Evolutionary conservation across 1,140 invertebrate genomes (phyloP), one percentile per base, ranked within the genome.

Genomic region (Colletes latitarsis): DNA sequence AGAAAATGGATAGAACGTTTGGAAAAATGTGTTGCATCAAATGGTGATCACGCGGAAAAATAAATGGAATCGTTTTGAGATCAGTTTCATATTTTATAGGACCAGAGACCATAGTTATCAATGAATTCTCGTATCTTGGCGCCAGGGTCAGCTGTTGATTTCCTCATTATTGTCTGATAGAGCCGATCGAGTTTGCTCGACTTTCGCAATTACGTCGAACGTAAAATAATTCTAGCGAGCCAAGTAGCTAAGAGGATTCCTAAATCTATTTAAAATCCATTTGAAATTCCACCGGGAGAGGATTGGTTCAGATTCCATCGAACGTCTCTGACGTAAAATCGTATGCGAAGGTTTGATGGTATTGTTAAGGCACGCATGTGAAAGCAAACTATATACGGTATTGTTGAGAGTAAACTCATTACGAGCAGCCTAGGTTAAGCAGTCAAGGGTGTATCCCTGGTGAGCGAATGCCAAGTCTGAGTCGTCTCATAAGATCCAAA

Each of bases 331-430:
- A 49, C n/a, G 57, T 21, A 58, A 58, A 21, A 21, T 58, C n/a
- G 57, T 12, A 12, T 49, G n/a, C 4, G 1, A 9, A 58, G 19
- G 57, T 58, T 58, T 19, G 14, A 8, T 1, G 8, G 8, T 21
- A 9, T 9, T 19, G 5, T 57, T 43, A 43, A 71, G 19, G 8
- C 8, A 58, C 30, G 3, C 19, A 12, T 46, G 21, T 9, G 55
- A 46, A 58, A 43, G 69, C 17, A 71, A 68, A 30, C 46, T 53
- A 43, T n/a, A 49, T 52, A 19, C 64, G 17, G 30, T 39, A 58
- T 39, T 71, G 55, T 58, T 71, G 30, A 46, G 55, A 55, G 30
- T 58, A 43, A 58, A 71, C 55, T 55, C 30, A 58, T 58, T 58
- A 43, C 55, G 30, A 57, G 21, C 1, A 19, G 53, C 15, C 0